A percentile compares a stretch with the other conserved stretches of the same genome.
phyloP scores from a whole-genome alignment of 2,797 vertebrate species.

The Poeciliopsis turneri region DNA sequence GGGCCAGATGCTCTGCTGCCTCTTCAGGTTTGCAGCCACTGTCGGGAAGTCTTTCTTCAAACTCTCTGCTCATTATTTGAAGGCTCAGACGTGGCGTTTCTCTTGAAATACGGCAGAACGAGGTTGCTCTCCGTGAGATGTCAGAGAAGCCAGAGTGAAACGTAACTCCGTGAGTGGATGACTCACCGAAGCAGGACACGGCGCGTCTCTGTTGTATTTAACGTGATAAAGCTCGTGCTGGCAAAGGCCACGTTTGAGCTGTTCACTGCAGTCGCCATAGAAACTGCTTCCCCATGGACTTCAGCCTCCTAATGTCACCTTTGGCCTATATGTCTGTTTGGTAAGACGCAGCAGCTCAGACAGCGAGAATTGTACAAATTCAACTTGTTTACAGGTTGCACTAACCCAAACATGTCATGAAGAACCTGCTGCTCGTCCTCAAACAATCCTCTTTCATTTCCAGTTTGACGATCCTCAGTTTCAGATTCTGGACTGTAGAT shows the following conservation, averaged over 20 bases:
- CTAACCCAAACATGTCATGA: background rate
- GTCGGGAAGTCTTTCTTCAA: background rate
- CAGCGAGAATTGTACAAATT: background rate
- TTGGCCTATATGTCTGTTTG: conserved; percentile 28
- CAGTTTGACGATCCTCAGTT: background rate
- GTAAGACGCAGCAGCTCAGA: conserved; percentile 5
- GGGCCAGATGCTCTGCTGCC: conserved; percentile 18
- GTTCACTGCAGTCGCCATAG: conserved; percentile 63
- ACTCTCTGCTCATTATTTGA: background rate
- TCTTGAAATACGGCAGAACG: background rate
- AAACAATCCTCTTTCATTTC: background rate
- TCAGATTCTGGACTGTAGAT: background rate
- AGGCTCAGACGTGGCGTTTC: background rate
- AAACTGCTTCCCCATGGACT: conserved; percentile 51
- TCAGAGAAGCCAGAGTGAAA: background rate
- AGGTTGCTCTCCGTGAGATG: background rate
- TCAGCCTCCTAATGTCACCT: conserved; percentile 43
- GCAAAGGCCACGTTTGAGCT: conserved; percentile 69
- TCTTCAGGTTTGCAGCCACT: background rate
- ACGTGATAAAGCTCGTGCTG: conserved; percentile 57
- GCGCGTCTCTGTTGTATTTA: conserved; percentile 58
- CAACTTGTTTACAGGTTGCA: background rate
- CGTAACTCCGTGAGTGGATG: conserved; percentile 37
- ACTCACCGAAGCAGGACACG: conserved; percentile 49
- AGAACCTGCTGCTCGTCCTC: background rate